Base-by-base conservation (phyloP, 2,797 vertebrate genomes). In the Molossus alvarezi region DNA sequence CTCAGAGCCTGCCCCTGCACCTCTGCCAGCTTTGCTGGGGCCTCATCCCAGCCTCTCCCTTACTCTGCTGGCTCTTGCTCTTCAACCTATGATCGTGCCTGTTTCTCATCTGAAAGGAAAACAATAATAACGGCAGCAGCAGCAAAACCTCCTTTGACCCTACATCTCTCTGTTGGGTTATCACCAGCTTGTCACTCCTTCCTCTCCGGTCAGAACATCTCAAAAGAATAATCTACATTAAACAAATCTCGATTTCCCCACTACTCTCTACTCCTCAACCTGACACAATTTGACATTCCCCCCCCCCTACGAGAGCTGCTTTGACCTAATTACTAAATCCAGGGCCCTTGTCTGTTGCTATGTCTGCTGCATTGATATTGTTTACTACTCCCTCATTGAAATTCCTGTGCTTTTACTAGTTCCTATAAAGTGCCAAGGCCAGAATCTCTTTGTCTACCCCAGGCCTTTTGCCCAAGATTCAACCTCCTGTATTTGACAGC, bases 51-150 rank as follows among this genome's bases (percentile, higher is more conserved):
- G n/a, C 71, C 41, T 91, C 91, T 95, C 64, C 41, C 41, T 97
- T 95, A 67, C 86, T 95, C 45, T 95, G 6, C 41, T 92, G 88
- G 6, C 79, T 94, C 57, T 95, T 95, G 33, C 3, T 93, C 27
- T 88, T 97, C 73, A 94, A 73, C 51, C 75, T 91, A 33, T 75
- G 83, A 95, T 80, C 6, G 13, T 94, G 58, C 51, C 79, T 94
- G 41, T 94, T 96, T 86, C 41, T 75, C 29, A 72, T 91, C 83
- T 96, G 93, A 60, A 94, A 96, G 91, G 90, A 87, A 84, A 76
- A 71, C 67, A 95, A 51, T 21, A 84, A 21, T 69, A 83, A 81
- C 48, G 82, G 25, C 69, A 94, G 37, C 62, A 91, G 15, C 91
- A 88, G 29, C 29, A 91, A 88, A 94, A 87, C 83, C 53, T 90